Evolutionary conservation across 2,113 vertebrate genomes (phyloP).

Genomic region (Pungitius pungitius): DNA sequence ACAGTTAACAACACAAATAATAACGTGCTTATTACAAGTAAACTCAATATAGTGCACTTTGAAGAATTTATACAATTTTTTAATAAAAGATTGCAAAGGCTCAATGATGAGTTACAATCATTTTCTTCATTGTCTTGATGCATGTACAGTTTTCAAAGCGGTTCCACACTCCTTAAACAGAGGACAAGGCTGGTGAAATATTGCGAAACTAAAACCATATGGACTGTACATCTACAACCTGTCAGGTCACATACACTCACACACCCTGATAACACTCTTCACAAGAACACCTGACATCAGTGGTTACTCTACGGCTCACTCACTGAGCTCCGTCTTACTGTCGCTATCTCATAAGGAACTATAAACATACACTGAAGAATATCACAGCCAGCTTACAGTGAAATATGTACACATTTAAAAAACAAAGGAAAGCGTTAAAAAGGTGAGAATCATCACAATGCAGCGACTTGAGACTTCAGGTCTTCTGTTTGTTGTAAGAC

Average conservation of each 20-base stretch:
- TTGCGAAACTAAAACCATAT: slow-evolving; percentile 62
- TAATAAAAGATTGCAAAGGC: slow-evolving; percentile 75
- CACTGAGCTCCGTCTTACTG: slow-evolving; percentile 81
- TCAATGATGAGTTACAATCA: slow-evolving; percentile 72
- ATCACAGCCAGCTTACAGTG: slow-evolving; percentile 73
- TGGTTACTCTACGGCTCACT: slow-evolving; percentile 88
- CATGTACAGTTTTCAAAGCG: slow-evolving; percentile 73
- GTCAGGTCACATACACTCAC: slow-evolving; percentile 67
- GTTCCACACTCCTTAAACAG: slow-evolving; percentile 65
- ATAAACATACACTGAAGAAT: slow-evolving; percentile 80
- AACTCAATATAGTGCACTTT: slow-evolving; percentile 26
- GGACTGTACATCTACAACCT: slow-evolving; percentile 75
- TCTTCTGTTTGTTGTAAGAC: slow-evolving; percentile 33
- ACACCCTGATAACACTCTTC: slow-evolving; percentile 55
- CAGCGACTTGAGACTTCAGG: slow-evolving; percentile 36
- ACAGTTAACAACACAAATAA: not conserved
- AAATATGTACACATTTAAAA: slow-evolving; percentile 78
- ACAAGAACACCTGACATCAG: slow-evolving; percentile 78
- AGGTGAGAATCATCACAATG: slow-evolving; percentile 43
- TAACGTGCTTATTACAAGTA: not conserved
- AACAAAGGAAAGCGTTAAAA: slow-evolving; percentile 12
- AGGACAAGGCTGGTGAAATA: slow-evolving; percentile 69
- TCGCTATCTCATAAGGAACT: slow-evolving; percentile 86
- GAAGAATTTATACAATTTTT: slow-evolving; percentile 61
- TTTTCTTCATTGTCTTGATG: slow-evolving; percentile 79